A percentile compares a stretch with the other conserved stretches of the same genome.
These are phyloP conservation scores for Cryptosula pallasiana DNA, from an alignment of 2,888 invertebrate species.

Conservation along the genomic window DNA sequence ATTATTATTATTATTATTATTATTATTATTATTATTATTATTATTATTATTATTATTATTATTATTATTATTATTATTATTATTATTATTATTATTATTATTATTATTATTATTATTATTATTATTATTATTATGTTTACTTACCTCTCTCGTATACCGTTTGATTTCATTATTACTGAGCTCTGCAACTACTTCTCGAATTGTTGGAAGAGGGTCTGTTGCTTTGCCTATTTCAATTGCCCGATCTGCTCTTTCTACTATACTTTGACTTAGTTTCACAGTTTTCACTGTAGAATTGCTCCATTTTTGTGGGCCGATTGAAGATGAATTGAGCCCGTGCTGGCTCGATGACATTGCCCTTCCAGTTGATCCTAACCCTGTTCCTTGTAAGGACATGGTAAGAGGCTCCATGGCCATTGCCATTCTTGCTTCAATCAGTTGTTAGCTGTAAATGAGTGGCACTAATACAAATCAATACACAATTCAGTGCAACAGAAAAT, in stretches of 20 bases:
- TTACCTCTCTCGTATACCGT: constrained; percentile 42
- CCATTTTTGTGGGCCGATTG: constrained; percentile 47
- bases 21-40: no score
- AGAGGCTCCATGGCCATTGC: constrained; percentile 21
- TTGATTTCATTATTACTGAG: constrained; percentile 51
- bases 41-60: no score
- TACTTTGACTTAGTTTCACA: constrained; percentile 46
- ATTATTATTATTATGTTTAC: no score
- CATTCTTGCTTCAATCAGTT: background rate
- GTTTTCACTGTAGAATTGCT: constrained; percentile 45
- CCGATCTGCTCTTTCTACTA: constrained; percentile 45
- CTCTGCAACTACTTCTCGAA: constrained; percentile 47
- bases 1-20: no score
- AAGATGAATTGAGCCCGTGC: constrained; percentile 28
- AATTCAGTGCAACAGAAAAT: background rate
- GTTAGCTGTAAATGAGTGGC: background rate
- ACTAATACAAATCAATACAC: background rate
- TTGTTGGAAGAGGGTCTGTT: constrained; percentile 48
- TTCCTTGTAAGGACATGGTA: constrained; percentile 20
- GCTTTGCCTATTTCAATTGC: constrained; percentile 43
- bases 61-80: no score
- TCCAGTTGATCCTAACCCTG: background rate
- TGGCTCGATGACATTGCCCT: background rate
- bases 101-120: no score
- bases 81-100: no score